Conservation (phyloP, 2,888 invertebrate species). For the Copidosoma aretas region DNA sequence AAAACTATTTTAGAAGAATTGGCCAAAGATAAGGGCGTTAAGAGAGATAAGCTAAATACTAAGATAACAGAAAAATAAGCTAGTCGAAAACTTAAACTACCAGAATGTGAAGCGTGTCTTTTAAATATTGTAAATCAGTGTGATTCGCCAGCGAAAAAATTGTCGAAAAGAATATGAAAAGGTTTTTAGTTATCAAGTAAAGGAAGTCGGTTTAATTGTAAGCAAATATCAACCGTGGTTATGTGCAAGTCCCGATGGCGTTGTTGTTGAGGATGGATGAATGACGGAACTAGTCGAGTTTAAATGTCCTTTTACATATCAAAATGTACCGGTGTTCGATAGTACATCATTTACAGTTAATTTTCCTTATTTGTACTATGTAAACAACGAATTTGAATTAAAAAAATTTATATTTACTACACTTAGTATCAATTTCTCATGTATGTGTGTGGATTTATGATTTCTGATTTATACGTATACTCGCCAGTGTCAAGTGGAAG, state of each 20-base stretch:
- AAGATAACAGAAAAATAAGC: no score
- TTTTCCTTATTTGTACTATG: not conserved
- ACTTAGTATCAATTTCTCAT: constrained; percentile 28
- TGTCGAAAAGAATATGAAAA: constrained; percentile 29
- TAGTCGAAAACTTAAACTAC: no score
- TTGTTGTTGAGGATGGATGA: not conserved
- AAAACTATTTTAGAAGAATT: no score
- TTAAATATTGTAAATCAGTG: no score
- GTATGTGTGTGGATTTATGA: constrained; percentile 24
- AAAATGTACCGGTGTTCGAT: no score
- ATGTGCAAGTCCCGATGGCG: constrained; percentile 21
- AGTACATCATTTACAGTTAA: no score
- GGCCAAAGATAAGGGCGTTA: no score
- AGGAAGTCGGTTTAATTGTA: constrained; percentile 35
- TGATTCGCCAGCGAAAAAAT: not conserved
- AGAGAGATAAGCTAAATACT: no score
- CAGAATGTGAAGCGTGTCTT: no score
- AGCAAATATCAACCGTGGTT: constrained; percentile 13
- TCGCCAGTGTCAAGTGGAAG: constrained; percentile 7
- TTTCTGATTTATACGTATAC: constrained; percentile 29
- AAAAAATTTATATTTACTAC: constrained; percentile 11
- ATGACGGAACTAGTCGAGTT: not conserved
- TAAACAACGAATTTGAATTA: not conserved
- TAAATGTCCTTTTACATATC: not conserved
- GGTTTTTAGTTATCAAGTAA: constrained; percentile 20